Evolutionary conservation across 1,140 invertebrate species (phyloP).

Genomic region (Wasmannia auropunctata): DNA sequence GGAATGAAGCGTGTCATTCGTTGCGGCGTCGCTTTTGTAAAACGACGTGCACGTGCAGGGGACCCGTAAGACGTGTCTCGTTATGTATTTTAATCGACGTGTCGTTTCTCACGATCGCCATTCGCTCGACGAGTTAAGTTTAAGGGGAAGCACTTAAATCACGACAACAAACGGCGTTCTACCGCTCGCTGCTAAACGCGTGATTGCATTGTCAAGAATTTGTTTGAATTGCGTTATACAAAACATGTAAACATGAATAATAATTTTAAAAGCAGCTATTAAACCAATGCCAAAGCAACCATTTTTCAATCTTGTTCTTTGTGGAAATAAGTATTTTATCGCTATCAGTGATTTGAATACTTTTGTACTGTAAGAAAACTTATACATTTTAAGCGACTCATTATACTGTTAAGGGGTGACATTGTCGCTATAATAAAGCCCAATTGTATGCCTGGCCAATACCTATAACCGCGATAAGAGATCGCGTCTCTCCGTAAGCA

Average conservation of each 20-base stretch:
- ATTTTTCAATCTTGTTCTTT: not conserved
- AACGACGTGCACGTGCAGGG: slow-evolving; percentile 20
- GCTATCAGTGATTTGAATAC: not conserved
- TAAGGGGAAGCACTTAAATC: slow-evolving; percentile 24
- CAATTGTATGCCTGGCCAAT: not conserved
- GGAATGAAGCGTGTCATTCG: slow-evolving; percentile 60
- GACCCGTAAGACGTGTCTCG: not conserved
- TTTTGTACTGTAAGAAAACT: not conserved
- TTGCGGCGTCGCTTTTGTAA: slow-evolving; percentile 53
- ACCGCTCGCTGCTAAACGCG: not conserved
- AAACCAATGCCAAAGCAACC: not conserved
- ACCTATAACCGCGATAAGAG: not conserved
- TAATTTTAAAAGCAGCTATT: not conserved
- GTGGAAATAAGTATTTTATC: not conserved
- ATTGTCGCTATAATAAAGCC: not conserved
- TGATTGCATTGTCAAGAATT: not conserved
- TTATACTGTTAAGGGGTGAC: not conserved
- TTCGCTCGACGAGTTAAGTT: slow-evolving; percentile 8
- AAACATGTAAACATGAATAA: not conserved
- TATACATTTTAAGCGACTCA: not conserved
- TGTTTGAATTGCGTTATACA: not conserved
- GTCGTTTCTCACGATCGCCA: slow-evolving; percentile 37
- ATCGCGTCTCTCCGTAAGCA: not conserved
- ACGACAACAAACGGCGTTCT: not conserved
- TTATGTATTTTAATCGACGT: slow-evolving; percentile 42